phyloP scores from a whole-genome alignment of 1,140 invertebrate genomes.

The Drosophila sp. region DNA sequence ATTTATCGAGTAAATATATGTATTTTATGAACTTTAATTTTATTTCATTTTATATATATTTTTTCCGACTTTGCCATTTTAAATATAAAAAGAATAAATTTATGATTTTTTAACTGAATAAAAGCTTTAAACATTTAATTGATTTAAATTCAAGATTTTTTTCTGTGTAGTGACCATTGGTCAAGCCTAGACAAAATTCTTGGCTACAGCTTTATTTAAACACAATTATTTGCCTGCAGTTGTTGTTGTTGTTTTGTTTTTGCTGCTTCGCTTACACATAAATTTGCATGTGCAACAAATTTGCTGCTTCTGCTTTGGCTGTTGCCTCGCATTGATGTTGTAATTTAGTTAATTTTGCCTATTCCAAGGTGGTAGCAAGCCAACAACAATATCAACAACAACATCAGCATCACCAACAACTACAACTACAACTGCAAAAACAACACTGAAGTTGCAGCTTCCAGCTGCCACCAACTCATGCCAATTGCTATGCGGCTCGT shows the following conservation, averaged over 20 bases:
- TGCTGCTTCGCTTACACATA: conserved; percentile 80
- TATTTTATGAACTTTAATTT: no score
- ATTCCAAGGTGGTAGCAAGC: conserved; percentile 79
- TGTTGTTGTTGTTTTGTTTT: conserved; percentile 41
- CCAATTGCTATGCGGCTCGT: conserved; percentile 66
- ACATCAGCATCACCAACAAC: conserved; percentile 18
- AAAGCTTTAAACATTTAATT: no score
- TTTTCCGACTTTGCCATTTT: no score
- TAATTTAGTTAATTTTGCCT: conserved; percentile 84
- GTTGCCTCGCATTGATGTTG: conserved; percentile 70
- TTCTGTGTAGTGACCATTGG: conserved; percentile 25
- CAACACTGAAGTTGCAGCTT: conserved; percentile 35
- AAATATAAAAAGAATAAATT: no score
- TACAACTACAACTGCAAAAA: conserved; percentile 37
- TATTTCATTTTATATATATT: no score
- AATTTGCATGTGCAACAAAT: conserved; percentile 83
- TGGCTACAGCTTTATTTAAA: conserved; percentile 76
- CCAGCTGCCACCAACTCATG: conserved; percentile 49
- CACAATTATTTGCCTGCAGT: conserved; percentile 74
- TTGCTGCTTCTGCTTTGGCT: conserved; percentile 65
- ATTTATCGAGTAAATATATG: no score
- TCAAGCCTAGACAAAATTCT: conserved; percentile 42
- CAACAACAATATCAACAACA: conserved; percentile 57
- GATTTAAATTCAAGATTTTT: no score
- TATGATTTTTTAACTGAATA: no score